Evolutionary conservation across 2,888 invertebrate species (phyloP), one percentile per base, ranked within the genome.

Genomic region (Caenorhabditis wallacei): DNA sequence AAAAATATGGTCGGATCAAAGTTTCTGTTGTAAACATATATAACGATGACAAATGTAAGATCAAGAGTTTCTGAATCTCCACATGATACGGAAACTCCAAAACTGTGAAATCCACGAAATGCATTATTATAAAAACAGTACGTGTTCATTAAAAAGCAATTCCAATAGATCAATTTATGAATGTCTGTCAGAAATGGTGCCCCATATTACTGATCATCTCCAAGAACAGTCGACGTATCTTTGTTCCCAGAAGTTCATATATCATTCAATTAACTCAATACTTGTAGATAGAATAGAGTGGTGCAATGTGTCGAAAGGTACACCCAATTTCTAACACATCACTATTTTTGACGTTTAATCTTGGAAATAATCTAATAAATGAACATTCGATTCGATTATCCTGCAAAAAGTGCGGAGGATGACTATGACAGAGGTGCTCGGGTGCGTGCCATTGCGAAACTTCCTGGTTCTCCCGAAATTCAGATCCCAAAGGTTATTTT

Each of bases 381-480:
- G 16, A 26, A 40, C 51, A n/a, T 3, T 53, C 8, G 16, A 66
- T 53, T 53, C 26, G 16, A 66, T 66, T 37, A 53, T 1, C 20
- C 35, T 66, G 66, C 66, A 66, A 53, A 53, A 48, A 53, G 11
- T 64, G 66, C 66, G 53, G 53, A 66, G 51, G 66, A 66, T 8
- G 37, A 51, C 30, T 20, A 22, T 66, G 51, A 48, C 22, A n/a
- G 11, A 1, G 1, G n/a, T 16, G 48, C 26, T 30, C 0, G n/a
- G 8, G 24, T 26, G 61, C 40, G 61, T 43, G 40, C 61, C 3
- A 22, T 24, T 40, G n/a, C 13, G 13, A 53, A 40, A 51, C 20
- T 68, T 54, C 53, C 68, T 37, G 35, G 53, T 68, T 53, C 7
- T 16, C 63, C 11, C 11, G n/a, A 13, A 7, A 20, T 24, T 53